Evolutionary conservation across 2,113 vertebrate species (phyloP).

Genomic region (Uria lomvia): DNA sequence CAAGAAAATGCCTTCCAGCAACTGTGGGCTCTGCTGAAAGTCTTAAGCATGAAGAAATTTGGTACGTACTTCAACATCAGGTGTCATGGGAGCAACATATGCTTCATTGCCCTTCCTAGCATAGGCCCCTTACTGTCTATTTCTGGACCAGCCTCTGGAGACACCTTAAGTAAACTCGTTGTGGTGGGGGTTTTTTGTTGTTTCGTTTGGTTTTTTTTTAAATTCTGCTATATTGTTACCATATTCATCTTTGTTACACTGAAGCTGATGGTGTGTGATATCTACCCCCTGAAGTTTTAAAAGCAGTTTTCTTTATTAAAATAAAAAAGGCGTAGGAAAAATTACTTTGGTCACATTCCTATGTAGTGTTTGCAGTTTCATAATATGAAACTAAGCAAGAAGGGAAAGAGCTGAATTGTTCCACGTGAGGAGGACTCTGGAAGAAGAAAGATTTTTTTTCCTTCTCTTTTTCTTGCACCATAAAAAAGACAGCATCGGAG

Average conservation of each 20-base stretch:
- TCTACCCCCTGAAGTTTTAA: background rate
- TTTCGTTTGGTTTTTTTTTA: background rate
- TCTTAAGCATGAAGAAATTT: background rate
- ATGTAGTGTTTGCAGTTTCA: background rate
- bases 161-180: background rate
- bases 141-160: background rate
- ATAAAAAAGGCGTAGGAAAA: background rate
- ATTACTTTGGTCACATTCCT: background rate
- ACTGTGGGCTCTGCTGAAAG: background rate
- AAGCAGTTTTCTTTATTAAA: background rate
- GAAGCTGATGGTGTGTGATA: background rate
- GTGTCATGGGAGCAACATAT: background rate
- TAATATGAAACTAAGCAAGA: background rate
- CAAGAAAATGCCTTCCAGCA: background rate
- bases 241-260: background rate
- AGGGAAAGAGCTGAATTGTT: background rate
- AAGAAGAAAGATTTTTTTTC: background rate
- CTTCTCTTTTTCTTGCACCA: background rate
- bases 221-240: background rate
- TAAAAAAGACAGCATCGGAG: background rate
- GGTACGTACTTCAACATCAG: background rate
- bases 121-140: background rate
- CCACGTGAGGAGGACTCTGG: rapidly evolving
- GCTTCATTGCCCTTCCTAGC: background rate
- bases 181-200: background rate